Evolutionary conservation across 2,888 invertebrate species (phyloP).

Genomic region (Mythimna loreyi): DNA sequence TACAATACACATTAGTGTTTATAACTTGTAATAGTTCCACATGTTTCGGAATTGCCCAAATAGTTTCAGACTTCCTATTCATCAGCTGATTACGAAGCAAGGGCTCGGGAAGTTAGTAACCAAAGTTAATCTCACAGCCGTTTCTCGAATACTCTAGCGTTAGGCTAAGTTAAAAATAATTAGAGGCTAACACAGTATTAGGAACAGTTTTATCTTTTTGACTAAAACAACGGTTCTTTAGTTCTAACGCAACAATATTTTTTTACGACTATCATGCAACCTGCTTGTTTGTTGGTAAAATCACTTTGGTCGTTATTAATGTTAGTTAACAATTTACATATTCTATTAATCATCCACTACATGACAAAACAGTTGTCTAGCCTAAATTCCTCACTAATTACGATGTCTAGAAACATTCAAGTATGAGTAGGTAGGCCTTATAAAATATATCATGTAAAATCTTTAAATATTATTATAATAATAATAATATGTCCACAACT

Average conservation of each 20-base stretch:
- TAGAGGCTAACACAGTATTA: background rate
- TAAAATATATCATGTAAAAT: too few species aligned
- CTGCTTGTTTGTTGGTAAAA: too few species aligned
- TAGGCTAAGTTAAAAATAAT: background rate
- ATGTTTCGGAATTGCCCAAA: constrained; percentile 12
- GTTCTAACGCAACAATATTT: background rate
- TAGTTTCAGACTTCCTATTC: constrained; percentile 23
- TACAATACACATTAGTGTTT: constrained; percentile 8
- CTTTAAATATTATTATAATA: too few species aligned
- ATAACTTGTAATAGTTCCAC: constrained; percentile 16
- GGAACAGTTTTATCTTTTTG: background rate
- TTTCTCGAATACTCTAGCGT: background rate
- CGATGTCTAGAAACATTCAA: background rate
- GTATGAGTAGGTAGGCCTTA: too few species aligned
- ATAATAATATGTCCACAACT: too few species aligned
- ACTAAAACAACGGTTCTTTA: background rate
- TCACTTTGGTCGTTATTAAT: background rate
- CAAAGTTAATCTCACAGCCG: constrained; percentile 13
- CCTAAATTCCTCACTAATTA: constrained; percentile 3
- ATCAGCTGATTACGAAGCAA: constrained; percentile 18
- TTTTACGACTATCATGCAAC: background rate
- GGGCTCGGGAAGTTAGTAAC: background rate
- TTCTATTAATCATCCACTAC: constrained; percentile 9
- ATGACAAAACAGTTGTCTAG: background rate
- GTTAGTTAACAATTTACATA: constrained; percentile 4